Conservation (phyloP, 2,797 vertebrate genomes). For the Melanitta fusca region DNA sequence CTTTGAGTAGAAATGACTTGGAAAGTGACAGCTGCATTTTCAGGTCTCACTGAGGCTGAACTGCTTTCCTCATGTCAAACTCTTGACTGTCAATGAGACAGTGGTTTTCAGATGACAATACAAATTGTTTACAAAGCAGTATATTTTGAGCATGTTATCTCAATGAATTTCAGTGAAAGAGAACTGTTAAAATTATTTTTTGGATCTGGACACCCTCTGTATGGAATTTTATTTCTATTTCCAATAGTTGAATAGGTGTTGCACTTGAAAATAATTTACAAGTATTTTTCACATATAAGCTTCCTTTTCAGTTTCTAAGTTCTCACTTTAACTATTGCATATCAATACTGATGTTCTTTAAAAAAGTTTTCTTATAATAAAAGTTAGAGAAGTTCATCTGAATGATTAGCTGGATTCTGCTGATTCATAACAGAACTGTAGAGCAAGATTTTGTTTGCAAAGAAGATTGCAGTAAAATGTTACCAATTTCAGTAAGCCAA, state of each 20-base stretch:
- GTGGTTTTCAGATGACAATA: neutral
- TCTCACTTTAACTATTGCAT: neutral
- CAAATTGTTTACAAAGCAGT: neutral
- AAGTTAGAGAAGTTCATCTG: neutral
- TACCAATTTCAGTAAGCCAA: neutral
- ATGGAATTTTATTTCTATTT: neutral
- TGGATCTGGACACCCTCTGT: neutral
- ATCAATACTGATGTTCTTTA: neutral
- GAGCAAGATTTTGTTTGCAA: neutral
- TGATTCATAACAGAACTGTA: neutral
- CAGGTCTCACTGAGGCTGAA: neutral
- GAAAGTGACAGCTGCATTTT: conserved; percentile 30
- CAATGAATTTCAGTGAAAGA: neutral
- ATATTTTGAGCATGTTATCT: neutral
- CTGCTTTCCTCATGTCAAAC: neutral
- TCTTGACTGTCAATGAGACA: neutral
- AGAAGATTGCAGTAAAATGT: neutral
- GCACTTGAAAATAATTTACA: neutral
- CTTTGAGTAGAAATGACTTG: neutral
- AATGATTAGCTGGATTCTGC: neutral
- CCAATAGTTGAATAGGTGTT: neutral
- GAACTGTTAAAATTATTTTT: neutral
- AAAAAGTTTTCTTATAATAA: neutral
- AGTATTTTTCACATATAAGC: neutral
- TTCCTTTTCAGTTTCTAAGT: neutral